These are phyloP conservation scores for Venturia canescens DNA, from an alignment of 1,140 invertebrate genomes.

Conservation along the genomic window DNA sequence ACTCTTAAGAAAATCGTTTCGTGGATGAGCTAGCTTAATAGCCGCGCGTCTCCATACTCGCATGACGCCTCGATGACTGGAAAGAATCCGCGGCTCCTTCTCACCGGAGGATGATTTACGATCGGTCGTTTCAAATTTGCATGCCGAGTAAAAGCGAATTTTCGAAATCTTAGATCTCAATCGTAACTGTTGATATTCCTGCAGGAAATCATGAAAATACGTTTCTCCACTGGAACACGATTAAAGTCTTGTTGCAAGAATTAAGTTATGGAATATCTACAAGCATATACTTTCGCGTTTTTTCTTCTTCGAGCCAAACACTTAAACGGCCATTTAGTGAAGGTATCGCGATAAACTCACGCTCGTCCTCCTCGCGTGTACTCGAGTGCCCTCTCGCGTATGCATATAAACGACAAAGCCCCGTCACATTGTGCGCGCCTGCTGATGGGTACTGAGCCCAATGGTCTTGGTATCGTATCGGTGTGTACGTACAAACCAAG, in stretches of 20 bases:
- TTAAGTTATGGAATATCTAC: background rate
- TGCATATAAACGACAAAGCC: slow-evolving; percentile 28
- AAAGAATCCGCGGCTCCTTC: no score
- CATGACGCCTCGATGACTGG: no score
- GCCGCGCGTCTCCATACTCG: no score
- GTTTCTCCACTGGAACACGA: background rate
- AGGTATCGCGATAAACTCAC: slow-evolving; percentile 24
- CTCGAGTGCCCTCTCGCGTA: slow-evolving; percentile 15
- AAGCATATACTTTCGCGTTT: background rate
- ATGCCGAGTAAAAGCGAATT: no score
- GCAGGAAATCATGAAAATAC: background rate
- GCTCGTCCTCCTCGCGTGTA: slow-evolving; percentile 20
- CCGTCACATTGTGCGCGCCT: background rate
- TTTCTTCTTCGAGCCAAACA: background rate
- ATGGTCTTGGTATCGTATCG: background rate
- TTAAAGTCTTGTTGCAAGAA: slow-evolving; percentile 8
- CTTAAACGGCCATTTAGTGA: background rate
- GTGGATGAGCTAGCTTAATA: no score
- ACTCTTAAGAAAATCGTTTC: no score
- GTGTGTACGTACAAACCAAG: slow-evolving; percentile 8
- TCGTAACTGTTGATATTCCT: background rate
- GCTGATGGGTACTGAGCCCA: slow-evolving; percentile 2
- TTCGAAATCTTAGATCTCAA: no score
- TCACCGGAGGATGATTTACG: no score
- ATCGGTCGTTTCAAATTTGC: no score